A percentile compares a stretch with the other conserved stretches of the same genome.
These are phyloP conservation scores for Thinocorus orbignyianus DNA, from an alignment of 2,113 vertebrate species.

Conservation along the genomic window DNA sequence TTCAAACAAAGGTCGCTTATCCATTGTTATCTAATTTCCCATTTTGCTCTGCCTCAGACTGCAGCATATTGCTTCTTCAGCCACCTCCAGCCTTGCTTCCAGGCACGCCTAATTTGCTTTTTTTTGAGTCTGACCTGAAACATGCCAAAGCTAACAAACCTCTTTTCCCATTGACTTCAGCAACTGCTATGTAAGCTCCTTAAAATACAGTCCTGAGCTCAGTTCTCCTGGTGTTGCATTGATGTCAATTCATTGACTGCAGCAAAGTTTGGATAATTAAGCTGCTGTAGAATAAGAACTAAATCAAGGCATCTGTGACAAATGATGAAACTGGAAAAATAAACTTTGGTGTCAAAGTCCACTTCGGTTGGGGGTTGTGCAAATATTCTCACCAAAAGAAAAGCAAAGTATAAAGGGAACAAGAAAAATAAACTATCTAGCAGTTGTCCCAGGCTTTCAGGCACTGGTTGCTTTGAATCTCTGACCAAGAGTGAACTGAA, in stretches of 20 bases:
- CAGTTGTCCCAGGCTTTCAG: background rate
- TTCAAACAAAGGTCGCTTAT: background rate
- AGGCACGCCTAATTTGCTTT: background rate
- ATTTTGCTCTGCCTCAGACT: background rate
- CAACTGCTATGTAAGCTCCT: background rate
- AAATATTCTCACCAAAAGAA: background rate
- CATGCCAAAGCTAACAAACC: background rate
- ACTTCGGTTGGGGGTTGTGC: background rate
- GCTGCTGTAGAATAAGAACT: background rate
- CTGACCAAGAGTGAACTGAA: background rate
- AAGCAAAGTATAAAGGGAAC: background rate
- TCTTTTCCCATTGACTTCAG: background rate
- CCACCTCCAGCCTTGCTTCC: background rate
- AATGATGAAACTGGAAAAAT: background rate
- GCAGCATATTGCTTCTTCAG: rapidly evolving
- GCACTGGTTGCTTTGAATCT: background rate
- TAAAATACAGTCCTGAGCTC: background rate
- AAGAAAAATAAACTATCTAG: constrained; percentile 10
- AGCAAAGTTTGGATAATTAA: background rate
- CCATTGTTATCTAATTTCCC: background rate
- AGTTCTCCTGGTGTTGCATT: background rate
- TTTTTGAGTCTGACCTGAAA: background rate
- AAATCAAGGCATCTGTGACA: background rate
- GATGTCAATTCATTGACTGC: background rate
- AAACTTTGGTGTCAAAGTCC: background rate